Evolutionary conservation across 2,888 invertebrate species (phyloP), one percentile per base, ranked within the genome.

Genomic region (Dryococelus australis): DNA sequence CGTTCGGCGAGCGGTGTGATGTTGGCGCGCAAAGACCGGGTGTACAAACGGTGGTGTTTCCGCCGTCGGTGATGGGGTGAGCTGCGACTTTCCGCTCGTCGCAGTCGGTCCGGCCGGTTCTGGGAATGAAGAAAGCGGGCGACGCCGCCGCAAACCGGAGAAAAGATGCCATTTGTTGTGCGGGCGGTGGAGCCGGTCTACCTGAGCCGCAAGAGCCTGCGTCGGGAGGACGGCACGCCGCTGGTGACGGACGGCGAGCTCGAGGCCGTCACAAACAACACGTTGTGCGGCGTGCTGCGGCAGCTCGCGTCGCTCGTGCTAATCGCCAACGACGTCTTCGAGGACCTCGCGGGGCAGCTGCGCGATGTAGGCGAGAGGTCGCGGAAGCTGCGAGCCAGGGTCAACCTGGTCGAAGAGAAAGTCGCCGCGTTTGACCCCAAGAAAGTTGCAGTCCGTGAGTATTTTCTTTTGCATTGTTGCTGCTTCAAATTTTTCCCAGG

Each of bases 371-470:
- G 95, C 87, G 95, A 95, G 91, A 94, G 97, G 90, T 96, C 97
- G 88, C 95, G 95, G 88, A 93, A 93, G 86, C 95, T 97, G 87
- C 95, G 96, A 92, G 93, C 93, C 87, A 95, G 96, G 92, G 94
- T 98, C 90, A 94, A 94, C 90, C 93, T 93, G 90, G 95, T 98
- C 90, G 96, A 96, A 91, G 95, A 95, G 90, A 94, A 95, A 91
- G 96, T 97, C 91, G 94, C 94, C 91, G 93, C 94, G 89, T 96
- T 95, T 93, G 97, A 98, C 93, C 97, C 98, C 88, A 97, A 97
- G 94, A 96, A 96, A 93, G 97, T 98, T 92, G 95, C 97, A 96
- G 97, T 98, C 94, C 98, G 98, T 98, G 94, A 98, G 98, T 98
- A 84, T 35, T 13, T 28, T 27, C 65, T 53, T 26, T 24, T 35